Evolutionary conservation across 2,888 invertebrate genomes (phyloP), one percentile per base, ranked within the genome.

Genomic region (Cyrtodaria siliqua): DNA sequence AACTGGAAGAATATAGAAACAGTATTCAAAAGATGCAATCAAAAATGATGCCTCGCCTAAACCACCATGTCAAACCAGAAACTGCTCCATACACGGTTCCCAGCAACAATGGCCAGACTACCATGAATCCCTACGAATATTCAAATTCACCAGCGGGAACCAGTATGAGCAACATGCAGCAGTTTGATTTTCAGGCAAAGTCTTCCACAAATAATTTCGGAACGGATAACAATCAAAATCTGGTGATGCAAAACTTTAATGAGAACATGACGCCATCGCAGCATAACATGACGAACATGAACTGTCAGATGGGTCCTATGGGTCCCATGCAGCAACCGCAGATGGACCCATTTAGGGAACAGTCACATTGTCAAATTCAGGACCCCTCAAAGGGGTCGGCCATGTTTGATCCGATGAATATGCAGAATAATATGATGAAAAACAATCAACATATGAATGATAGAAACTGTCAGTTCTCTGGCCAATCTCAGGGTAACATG

Each of bases 71-170:
- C 75, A 89, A 89, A 73, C 84, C 88, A 16, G 89, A 87, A 49
- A 85, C 87, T 8, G 90, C 89, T 8, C 90, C 90, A 0, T 90
- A 90, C 74, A 90, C 87, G 56, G 88, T 89, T 49, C 90, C 90
- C 20, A 82, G 81, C 52, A 86, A 83, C 64, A 86, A 82, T 63
- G 86, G 86, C 16, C 85, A 85, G 33, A 66, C 73, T 24, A 64
- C 69, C 24, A 77, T 83, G 64, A 84, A 79, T 60, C 84, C 85
- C n/a, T 86, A 79, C 44, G 80, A 82, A 49, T 83, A 85, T 62
- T 50, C 73, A 26, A 74, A 73, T 47, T 50, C 69, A 24, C 71
- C 56, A 16, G 44, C 53, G 23, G 26, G 24, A 42, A 47, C 38
- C 42, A 23, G 49, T 24, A 67, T 67, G 67, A 59, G 56, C 33